Conservation (phyloP, 2,888 invertebrate species). For the Caenorhabditis parvicauda region DNA sequence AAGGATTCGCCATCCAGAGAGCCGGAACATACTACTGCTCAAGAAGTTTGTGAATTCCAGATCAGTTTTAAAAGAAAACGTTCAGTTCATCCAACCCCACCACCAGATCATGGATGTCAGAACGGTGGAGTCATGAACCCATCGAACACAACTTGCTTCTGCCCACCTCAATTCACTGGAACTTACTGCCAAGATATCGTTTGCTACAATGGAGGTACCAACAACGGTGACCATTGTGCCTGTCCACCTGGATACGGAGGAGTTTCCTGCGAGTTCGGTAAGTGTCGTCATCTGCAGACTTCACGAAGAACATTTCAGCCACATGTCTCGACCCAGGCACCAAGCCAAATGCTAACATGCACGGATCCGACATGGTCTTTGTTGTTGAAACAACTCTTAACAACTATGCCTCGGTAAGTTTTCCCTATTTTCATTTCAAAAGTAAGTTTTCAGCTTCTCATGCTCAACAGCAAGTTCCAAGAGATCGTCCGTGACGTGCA, state of each 20-base stretch:
- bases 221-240: slow-evolving; percentile 27
- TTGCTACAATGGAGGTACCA: slow-evolving; percentile 50
- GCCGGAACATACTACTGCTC: slow-evolving; percentile 49
- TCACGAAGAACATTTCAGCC: slow-evolving; percentile 11
- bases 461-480: slow-evolving; percentile 24
- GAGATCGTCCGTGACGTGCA: slow-evolving; percentile 37
- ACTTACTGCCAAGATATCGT: slow-evolving; percentile 36
- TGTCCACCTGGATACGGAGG: slow-evolving; percentile 44
- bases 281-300: neutral
- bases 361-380: slow-evolving; percentile 45
- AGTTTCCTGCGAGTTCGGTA: slow-evolving; percentile 29
- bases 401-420: slow-evolving; percentile 17
- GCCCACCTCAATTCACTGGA: slow-evolving; percentile 44
- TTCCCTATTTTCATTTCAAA: neutral
- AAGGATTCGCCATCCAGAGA: slow-evolving; percentile 41
- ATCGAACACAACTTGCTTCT: slow-evolving; percentile 47
- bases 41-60: slow-evolving; percentile 6
- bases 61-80: neutral
- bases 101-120: slow-evolving; percentile 40
- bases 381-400: slow-evolving; percentile 39
- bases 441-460: slow-evolving; percentile 7
- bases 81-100: slow-evolving; percentile 31
- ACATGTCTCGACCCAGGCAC: slow-evolving; percentile 35
- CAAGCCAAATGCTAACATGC: slow-evolving; percentile 24
- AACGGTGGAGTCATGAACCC: slow-evolving; percentile 48